Conservation (phyloP, 1,140 invertebrate species). For the Nebria ingens region DNA sequence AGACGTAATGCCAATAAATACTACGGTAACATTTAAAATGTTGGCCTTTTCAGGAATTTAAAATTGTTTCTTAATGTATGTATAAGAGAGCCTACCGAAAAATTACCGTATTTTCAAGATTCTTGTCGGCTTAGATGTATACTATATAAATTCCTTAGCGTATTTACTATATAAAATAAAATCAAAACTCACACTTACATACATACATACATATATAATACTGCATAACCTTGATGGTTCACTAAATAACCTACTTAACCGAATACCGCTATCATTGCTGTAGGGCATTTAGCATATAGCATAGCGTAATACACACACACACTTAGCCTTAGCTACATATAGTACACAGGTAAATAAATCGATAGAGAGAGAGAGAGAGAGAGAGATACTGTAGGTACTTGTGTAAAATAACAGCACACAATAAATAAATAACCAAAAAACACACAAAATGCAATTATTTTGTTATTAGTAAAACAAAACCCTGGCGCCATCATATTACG, state of each 20-base stretch:
- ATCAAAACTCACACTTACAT: conserved; percentile 2
- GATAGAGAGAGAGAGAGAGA: too few relatives aligned
- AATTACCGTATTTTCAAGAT: not conserved
- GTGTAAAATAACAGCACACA: too few relatives aligned
- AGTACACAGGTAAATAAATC: too few relatives aligned
- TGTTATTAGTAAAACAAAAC: too few relatives aligned
- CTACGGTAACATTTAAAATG: too few relatives aligned
- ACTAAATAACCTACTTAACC: conserved; percentile 5
- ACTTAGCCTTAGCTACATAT: not conserved
- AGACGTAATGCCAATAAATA: too few relatives aligned
- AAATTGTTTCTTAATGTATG: not conserved
- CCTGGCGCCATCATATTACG: too few relatives aligned
- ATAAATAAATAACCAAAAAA: too few relatives aligned
- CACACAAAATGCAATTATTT: too few relatives aligned
- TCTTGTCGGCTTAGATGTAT: not conserved
- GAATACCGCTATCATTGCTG: conserved; percentile 4
- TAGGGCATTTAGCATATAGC: not conserved
- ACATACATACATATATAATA: too few relatives aligned
- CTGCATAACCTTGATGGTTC: conserved; percentile 3
- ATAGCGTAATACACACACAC: not conserved
- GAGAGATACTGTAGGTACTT: too few relatives aligned
- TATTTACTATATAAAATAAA: not conserved
- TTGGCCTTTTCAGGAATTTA: too few relatives aligned
- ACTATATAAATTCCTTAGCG: not conserved
- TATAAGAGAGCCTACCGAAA: not conserved